Evolutionary conservation across 2,888 invertebrate species (phyloP), one percentile per base, ranked within the genome.

Genomic region (Seira musarum): DNA sequence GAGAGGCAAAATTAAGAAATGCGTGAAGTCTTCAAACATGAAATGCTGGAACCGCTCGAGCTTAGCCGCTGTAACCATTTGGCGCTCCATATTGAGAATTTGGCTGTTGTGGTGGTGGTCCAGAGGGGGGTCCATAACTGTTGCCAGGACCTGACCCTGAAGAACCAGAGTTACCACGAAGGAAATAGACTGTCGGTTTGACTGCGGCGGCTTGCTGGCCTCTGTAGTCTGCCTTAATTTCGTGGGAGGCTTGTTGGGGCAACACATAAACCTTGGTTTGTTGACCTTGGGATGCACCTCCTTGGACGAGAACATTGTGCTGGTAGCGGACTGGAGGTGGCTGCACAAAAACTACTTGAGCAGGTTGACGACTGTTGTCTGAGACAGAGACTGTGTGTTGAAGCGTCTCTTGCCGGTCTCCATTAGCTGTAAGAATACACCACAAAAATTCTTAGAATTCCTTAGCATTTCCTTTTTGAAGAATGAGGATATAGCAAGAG

Each of bases 311-410:
- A 19, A 78, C 77, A 46, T 67, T 70, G 21, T 78, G 77, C 25
- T 65, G 65, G 19, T 78, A 78, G 5, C 66, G 35, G 24, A 78
- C 66, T 22, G 77, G 71, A 21, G 77, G 77, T 46, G 77, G 77
- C 61, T 78, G 77, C 13, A 78, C 77, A 35, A 78, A 78, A 10
- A 78, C 77, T 2, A 78, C 71, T 71, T 78, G 77, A 2, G 22
- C 66, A 3, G 35, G 65, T 21, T 63, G 71, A 22, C 65, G 57
- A 21, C 40, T 60, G 24, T 53, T 22, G 10, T 63, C 65, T 35
- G 66, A 66, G 1, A 78, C 77, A 17, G 70, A 66, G 6, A 78
- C 77, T 25, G 70, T 71, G 57, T 78, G 77, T 21, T 78, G 65
- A 19, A 78, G 61, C n/a, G 60, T 66, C 46, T 78, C 77, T 46